Evolutionary conservation across 2,113 vertebrate genomes (phyloP).

Genomic region (Cryptotis parvus): DNA sequence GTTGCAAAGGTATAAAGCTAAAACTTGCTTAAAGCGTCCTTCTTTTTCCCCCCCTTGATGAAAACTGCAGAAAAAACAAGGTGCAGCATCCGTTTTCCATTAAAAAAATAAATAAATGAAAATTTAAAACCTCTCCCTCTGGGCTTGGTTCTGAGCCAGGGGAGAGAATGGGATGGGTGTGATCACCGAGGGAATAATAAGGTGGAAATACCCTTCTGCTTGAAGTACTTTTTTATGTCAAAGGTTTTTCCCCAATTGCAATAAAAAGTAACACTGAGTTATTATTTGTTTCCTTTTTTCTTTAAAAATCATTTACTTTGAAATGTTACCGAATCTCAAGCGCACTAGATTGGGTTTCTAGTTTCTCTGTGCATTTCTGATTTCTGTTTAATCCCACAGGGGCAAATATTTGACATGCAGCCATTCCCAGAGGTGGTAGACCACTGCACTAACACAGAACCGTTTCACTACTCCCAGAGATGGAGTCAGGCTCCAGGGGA

Average conservation of each 20-base stretch:
- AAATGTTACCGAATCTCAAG: conserved; percentile 49
- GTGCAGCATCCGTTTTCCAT: conserved; percentile 74
- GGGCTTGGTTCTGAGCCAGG: conserved; percentile 57
- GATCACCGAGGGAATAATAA: conserved; percentile 43
- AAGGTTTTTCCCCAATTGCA: neutral
- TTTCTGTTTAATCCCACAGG: conserved; percentile 68
- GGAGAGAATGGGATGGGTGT: conserved; percentile 53
- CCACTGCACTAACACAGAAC: conserved; percentile 46
- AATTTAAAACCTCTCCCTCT: conserved; percentile 49
- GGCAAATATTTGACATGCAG: conserved; percentile 78
- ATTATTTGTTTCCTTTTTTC: conserved; percentile 54
- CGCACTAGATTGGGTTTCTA: conserved; percentile 39
- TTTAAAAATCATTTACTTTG: conserved; percentile 57
- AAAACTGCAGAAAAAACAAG: conserved; percentile 66
- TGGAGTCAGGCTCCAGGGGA: conserved; percentile 74
- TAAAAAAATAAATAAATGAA: conserved; percentile 74
- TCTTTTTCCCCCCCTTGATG: neutral
- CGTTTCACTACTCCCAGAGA: conserved; percentile 58
- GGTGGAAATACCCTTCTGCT: conserved; percentile 57
- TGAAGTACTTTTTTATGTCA: conserved; percentile 57
- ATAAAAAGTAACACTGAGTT: conserved; percentile 39
- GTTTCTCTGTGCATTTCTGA: conserved; percentile 69
- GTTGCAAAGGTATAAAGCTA: conserved; percentile 47
- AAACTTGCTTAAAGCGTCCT: conserved; percentile 42
- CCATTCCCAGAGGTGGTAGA: conserved; percentile 74